Evolutionary conservation across 2,888 invertebrate genomes (phyloP).

Genomic region (Stenodema calcarata): DNA sequence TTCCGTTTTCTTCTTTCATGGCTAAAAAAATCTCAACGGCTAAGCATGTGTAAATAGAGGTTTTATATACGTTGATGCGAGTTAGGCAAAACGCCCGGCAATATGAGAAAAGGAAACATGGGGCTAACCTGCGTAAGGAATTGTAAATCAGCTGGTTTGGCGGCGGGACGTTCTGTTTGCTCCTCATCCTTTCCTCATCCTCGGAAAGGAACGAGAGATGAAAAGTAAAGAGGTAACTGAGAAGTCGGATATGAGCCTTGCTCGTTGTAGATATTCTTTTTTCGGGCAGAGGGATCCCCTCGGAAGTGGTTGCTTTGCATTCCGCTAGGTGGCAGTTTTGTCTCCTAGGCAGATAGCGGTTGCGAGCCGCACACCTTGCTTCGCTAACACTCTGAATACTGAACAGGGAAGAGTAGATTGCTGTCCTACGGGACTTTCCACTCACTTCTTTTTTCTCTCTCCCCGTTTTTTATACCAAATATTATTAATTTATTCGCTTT

Average conservation of each 20-base stretch:
- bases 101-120: constrained; percentile 28
- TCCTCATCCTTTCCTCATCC: neutral
- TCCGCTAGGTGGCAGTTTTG: constrained; percentile 45
- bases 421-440: neutral
- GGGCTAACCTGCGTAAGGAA: constrained; percentile 38
- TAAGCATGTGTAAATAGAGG: constrained; percentile 25
- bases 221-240: constrained; percentile 36
- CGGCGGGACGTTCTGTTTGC: constrained; percentile 11
- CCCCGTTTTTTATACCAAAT: neutral
- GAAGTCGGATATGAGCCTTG: neutral
- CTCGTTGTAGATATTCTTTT: neutral
- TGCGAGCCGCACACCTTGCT: constrained; percentile 7
- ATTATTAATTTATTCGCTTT: constrained; percentile 41
- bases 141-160: constrained; percentile 29
- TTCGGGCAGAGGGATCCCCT: neutral
- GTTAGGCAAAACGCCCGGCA: neutral
- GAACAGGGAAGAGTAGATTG: constrained; percentile 17
- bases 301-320: constrained; percentile 35
- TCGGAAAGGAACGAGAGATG: constrained; percentile 26
- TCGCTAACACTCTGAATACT: constrained; percentile 17
- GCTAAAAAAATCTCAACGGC: neutral
- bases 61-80: constrained; percentile 1
- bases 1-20: too few species aligned
- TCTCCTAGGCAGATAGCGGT: constrained; percentile 31
- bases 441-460: neutral